Evolutionary conservation across 2,113 vertebrate species (phyloP).

Genomic region (Poeciliopsis prolifica): DNA sequence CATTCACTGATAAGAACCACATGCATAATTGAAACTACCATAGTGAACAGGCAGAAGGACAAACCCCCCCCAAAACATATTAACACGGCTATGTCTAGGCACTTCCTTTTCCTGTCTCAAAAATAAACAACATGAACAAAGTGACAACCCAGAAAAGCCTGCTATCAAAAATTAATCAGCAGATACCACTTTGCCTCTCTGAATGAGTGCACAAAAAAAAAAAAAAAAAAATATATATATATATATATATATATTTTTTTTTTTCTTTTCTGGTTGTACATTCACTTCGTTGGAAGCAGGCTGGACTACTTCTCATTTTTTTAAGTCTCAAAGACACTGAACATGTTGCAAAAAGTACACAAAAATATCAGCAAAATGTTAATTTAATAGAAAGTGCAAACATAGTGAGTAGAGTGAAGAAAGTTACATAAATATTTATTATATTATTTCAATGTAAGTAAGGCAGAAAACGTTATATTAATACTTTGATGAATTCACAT

Average conservation of each 20-base stretch:
- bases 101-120: slow-evolving; percentile 37
- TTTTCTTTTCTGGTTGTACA: slow-evolving; percentile 8
- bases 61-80: slow-evolving; percentile 3
- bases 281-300: slow-evolving; percentile 8
- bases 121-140: slow-evolving; percentile 70
- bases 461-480: too few species aligned
- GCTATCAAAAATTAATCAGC: slow-evolving; percentile 64
- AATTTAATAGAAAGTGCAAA: not conserved
- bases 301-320: slow-evolving; percentile 15
- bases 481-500: not conserved
- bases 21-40: slow-evolving; percentile 77
- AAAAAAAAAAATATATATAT: too few species aligned
- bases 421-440: not conserved
- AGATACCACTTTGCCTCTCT: slow-evolving; percentile 55
- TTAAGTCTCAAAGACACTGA: slow-evolving; percentile 3
- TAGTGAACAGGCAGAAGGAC: slow-evolving; percentile 42
- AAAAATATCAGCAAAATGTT: slow-evolving; percentile 25
- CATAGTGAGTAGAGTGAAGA: too few species aligned
- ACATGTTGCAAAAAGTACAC: slow-evolving; percentile 26
- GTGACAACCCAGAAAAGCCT: slow-evolving; percentile 46
- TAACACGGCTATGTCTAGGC: slow-evolving; percentile 20
- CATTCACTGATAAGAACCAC: slow-evolving; percentile 65
- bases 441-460: not conserved
- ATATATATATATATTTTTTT: slow-evolving; percentile 2
- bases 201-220: slow-evolving; percentile 40